Evolutionary conservation across 2,113 vertebrate genomes (phyloP).

Genomic region (Crotalus viridis): DNA sequence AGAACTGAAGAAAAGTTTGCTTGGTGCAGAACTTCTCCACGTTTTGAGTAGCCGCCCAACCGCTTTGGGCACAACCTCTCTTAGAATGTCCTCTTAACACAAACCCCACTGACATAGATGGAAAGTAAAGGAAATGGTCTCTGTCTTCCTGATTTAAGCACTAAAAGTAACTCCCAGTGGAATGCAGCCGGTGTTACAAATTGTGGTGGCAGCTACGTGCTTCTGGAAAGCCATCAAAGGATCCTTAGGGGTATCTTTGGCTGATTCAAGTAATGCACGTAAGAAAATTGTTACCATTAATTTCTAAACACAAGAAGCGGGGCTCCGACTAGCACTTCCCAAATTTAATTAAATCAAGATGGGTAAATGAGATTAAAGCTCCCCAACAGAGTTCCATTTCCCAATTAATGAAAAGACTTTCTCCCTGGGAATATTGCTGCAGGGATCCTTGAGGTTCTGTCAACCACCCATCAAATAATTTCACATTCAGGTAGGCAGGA

Average conservation of each 20-base stretch:
- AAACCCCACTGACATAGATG: neutral
- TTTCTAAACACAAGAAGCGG: constrained; percentile 57
- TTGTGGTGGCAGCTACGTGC: constrained; percentile 62
- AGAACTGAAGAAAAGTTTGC: constrained; percentile 29
- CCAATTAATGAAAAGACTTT: constrained; percentile 54
- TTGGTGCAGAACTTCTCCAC: constrained; percentile 39
- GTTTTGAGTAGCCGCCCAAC: constrained; percentile 42
- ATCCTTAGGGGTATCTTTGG: constrained; percentile 40
- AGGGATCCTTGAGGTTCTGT: constrained; percentile 38
- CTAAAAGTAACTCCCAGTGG: neutral
- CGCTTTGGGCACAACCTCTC: neutral
- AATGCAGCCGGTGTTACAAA: constrained; percentile 8
- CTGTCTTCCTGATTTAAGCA: neutral
- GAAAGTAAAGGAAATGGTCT: neutral
- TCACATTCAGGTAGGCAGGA: constrained; percentile 42
- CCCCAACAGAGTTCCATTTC: constrained; percentile 50
- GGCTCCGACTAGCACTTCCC: constrained; percentile 52
- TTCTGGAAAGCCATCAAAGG: constrained; percentile 59
- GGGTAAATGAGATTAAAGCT: constrained; percentile 62
- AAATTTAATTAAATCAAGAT: constrained; percentile 68
- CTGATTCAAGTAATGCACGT: constrained; percentile 53
- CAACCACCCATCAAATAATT: constrained; percentile 43
- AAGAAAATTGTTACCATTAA: constrained; percentile 64
- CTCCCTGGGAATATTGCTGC: constrained; percentile 46
- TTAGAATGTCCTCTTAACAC: neutral